Conservation (phyloP, 2,888 invertebrate species). For the Tanypteryx hageni region DNA sequence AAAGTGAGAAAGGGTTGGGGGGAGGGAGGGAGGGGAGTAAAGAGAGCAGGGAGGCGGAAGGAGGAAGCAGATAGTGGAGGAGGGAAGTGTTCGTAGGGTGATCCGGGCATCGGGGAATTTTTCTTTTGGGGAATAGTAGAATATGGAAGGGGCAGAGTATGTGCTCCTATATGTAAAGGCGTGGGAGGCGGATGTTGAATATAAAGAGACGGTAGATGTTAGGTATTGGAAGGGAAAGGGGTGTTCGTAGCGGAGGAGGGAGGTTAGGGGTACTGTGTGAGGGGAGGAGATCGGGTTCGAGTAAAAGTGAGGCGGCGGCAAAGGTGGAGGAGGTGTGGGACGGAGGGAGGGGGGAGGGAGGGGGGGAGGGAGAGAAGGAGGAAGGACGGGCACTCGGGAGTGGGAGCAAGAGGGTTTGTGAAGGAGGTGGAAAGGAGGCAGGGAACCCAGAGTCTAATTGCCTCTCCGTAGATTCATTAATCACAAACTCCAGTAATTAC, state of each 20-base stretch:
- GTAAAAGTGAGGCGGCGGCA: background rate
- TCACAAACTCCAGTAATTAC: constrained; percentile 64
- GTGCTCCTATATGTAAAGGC: too few relatives aligned
- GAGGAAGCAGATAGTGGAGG: too few relatives aligned
- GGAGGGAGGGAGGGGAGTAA: background rate
- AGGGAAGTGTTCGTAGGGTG: too few relatives aligned
- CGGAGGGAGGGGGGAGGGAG: background rate
- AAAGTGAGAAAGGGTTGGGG: background rate
- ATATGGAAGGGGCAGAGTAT: background rate
- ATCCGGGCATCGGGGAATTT: too few relatives aligned
- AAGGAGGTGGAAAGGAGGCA: background rate
- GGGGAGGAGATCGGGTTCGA: background rate
- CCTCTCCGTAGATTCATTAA: constrained; percentile 64
- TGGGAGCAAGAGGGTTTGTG: background rate
- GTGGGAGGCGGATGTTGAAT: background rate
- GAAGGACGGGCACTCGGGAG: background rate
- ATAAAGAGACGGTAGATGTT: constrained; percentile 16
- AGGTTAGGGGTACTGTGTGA: too few relatives aligned
- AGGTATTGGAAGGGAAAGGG: background rate
- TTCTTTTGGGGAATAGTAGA: background rate
- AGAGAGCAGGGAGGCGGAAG: background rate
- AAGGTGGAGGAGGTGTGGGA: background rate
- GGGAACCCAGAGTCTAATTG: constrained; percentile 58
- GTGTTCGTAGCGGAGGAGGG: constrained; percentile 21
- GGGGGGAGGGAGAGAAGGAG: constrained; percentile 7